A percentile compares a stretch with the other conserved stretches of the same genome.
phyloP scores from a whole-genome alignment of 2,888 invertebrate species.

The Apamea sordens region DNA sequence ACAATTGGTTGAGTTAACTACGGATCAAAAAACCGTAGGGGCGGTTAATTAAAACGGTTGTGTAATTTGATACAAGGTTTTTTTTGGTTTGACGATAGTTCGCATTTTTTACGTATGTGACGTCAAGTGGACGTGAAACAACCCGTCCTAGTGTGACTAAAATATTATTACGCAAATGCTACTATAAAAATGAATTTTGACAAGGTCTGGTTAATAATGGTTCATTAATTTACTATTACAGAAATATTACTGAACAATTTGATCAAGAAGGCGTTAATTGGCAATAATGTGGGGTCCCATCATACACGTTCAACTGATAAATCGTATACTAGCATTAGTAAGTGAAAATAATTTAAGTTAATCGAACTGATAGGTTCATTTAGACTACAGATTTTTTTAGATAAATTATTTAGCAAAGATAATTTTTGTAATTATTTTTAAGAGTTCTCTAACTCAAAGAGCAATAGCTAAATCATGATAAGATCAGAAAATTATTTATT shows the following conservation, averaged over 20 bases:
- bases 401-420: neutral
- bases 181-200: neutral
- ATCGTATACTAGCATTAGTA: constrained; percentile 16
- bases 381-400: no score
- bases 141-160: neutral
- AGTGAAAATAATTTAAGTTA: constrained; percentile 8
- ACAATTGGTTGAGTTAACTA: no score
- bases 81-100: no score
- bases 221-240: constrained; percentile 28
- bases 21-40: no score
- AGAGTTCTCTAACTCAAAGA: no score
- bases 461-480: neutral
- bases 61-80: no score
- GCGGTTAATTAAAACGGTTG: no score
- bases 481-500: neutral
- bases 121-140: no score
- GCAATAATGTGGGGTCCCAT: neutral
- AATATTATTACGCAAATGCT: no score
- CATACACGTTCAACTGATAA: neutral
- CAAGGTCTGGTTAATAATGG: no score
- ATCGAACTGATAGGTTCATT: neutral
- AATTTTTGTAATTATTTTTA: neutral
- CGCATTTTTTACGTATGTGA: no score
- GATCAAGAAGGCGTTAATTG: constrained; percentile 55
- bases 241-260: constrained; percentile 55